Percentiles rank a stretch among this genome's conserved stretches.
phyloP scores from a whole-genome alignment of 2,113 vertebrate genomes.

The Tragelaphus scriptus region DNA sequence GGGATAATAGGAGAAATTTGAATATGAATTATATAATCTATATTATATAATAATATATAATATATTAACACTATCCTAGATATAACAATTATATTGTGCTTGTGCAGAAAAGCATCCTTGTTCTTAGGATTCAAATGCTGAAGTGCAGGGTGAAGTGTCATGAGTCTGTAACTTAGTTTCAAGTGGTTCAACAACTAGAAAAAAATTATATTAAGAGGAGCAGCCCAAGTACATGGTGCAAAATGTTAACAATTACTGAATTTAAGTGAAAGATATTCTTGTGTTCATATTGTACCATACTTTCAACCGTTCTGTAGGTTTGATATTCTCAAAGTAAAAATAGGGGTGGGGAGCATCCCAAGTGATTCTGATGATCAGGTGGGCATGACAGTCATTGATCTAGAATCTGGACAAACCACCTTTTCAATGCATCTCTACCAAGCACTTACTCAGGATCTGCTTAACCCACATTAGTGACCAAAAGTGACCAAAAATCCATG shows the following conservation, averaged over 20 bases:
- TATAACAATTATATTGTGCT: background rate
- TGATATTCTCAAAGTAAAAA: background rate
- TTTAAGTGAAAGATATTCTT: background rate
- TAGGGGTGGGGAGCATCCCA: background rate
- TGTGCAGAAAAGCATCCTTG: background rate
- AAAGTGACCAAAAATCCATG: background rate
- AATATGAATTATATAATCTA: background rate
- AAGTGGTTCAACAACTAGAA: background rate
- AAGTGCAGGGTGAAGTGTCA: background rate
- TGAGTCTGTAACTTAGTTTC: background rate
- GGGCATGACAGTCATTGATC: fast-evolving
- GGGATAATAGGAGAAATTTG: background rate
- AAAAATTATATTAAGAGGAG: background rate
- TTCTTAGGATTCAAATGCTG: background rate
- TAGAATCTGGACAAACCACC: background rate
- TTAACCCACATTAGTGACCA: background rate
- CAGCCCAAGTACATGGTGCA: background rate
- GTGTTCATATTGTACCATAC: background rate
- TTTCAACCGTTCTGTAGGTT: background rate
- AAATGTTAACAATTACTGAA: background rate
- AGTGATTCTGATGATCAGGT: background rate
- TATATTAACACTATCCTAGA: background rate
- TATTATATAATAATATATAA: background rate
- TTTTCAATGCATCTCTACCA: background rate
- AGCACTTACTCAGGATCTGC: background rate